Evolutionary conservation across 2,797 vertebrate species (phyloP).

Genomic region (Scyliorhinus canicula): DNA sequence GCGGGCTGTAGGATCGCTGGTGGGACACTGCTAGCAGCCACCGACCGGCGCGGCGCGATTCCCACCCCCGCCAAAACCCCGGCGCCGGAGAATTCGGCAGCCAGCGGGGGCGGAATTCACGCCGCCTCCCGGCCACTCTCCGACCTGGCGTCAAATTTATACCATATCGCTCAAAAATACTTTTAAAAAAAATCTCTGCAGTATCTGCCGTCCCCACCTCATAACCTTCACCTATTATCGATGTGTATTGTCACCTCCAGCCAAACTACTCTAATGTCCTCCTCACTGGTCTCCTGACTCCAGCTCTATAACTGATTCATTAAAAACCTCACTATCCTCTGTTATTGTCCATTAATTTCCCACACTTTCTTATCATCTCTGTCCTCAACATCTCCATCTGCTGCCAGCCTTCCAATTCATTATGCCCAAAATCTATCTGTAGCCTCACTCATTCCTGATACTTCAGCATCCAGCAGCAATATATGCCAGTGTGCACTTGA

Average conservation of each 20-base stretch:
- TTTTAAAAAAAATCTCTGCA: not conserved
- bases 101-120: too few relatives aligned
- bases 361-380: too few relatives aligned
- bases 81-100: too few relatives aligned
- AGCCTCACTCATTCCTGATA: not conserved
- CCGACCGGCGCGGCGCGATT: too few relatives aligned
- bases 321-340: not conserved
- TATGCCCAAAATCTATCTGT: not conserved
- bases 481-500: not conserved
- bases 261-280: not conserved
- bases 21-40: too few relatives aligned
- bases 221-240: not conserved
- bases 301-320: not conserved
- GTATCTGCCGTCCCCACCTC: not conserved
- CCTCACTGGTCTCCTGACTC: not conserved
- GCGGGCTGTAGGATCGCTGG: too few relatives aligned
- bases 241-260: not conserved
- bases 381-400: too few relatives aligned
- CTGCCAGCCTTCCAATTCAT: not conserved
- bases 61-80: too few relatives aligned
- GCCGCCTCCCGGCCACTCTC: too few relatives aligned
- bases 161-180: not conserved
- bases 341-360: too few relatives aligned
- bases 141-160: too few relatives aligned
- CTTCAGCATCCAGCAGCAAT: not conserved